A percentile compares a stretch with the other conserved stretches of the same genome.
phyloP scores from a whole-genome alignment of 2,797 vertebrate genomes.

The Nannoperca obscura region DNA sequence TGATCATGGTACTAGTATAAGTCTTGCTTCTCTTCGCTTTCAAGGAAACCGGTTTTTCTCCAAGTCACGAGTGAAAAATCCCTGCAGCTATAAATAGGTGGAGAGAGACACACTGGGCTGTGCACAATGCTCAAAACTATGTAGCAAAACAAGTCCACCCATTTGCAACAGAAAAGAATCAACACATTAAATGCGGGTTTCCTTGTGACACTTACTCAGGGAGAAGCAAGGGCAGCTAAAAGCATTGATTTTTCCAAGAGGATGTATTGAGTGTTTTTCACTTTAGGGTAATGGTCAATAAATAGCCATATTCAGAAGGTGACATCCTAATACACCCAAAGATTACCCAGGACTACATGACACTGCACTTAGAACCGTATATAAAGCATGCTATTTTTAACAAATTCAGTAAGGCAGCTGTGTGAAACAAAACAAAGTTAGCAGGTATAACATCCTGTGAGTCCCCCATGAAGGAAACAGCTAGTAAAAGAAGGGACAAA shows the following conservation, averaged over 20 bases:
- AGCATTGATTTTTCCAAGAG: not conserved
- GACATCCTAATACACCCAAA: not conserved
- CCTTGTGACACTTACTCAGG: not conserved
- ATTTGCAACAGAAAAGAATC: conserved; percentile 38
- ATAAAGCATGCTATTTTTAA: not conserved
- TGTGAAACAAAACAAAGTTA: not conserved
- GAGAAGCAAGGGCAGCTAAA: not conserved
- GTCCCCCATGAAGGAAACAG: not conserved
- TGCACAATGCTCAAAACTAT: conserved; percentile 64
- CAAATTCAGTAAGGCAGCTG: not conserved
- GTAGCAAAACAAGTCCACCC: conserved; percentile 73
- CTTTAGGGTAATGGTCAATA: not conserved
- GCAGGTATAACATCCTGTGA: not conserved
- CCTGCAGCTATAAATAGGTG: conserved; percentile 36
- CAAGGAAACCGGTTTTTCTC: conserved; percentile 72
- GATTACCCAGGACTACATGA: not conserved
- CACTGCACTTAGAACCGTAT: not conserved
- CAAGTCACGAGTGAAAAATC: conserved; percentile 31
- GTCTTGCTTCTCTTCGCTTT: conserved; percentile 18
- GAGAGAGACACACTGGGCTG: conserved; percentile 27
- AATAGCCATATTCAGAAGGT: not conserved
- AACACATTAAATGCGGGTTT: conserved; percentile 45
- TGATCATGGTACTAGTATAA: conserved; percentile 4
- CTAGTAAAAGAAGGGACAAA: not conserved
- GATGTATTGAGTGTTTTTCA: not conserved